phyloP scores from a whole-genome alignment of 2,888 invertebrate genomes.

The Lasiommata megera region DNA sequence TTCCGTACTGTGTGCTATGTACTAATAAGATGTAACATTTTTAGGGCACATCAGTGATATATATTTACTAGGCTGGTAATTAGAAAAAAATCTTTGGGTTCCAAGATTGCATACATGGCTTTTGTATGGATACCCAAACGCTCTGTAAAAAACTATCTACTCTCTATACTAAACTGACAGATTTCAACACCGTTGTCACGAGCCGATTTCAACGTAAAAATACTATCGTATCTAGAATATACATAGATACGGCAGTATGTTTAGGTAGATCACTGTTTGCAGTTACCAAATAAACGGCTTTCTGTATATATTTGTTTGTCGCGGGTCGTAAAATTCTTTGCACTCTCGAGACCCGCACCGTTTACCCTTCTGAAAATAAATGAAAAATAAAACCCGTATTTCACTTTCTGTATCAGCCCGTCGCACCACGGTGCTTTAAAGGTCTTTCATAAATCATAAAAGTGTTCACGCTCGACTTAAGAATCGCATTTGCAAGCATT shows the following conservation, averaged over 20 bases:
- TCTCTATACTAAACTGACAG: too few relatives aligned
- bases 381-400: conserved; percentile 40
- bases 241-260: background rate
- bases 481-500: conserved; percentile 76
- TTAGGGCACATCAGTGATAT: too few relatives aligned
- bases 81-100: too few relatives aligned
- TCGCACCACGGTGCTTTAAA: conserved; percentile 51
- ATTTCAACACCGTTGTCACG: background rate
- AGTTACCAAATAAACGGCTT: conserved; percentile 5
- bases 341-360: conserved; percentile 26
- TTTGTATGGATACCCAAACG: too few relatives aligned
- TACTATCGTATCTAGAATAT: background rate
- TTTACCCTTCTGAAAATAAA: conserved; percentile 33
- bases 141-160: too few relatives aligned
- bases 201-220: background rate
- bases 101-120: too few relatives aligned
- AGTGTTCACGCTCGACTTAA: conserved; percentile 62
- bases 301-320: conserved; percentile 18
- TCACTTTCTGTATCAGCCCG: conserved; percentile 41
- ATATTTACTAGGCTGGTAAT: too few relatives aligned
- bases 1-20: too few relatives aligned
- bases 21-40: too few relatives aligned
- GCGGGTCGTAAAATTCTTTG: conserved; percentile 35
- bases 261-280: background rate
- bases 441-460: conserved; percentile 65